Evolutionary conservation across 1,140 invertebrate species (phyloP).

Genomic region (Sycophaga agraensis): DNA sequence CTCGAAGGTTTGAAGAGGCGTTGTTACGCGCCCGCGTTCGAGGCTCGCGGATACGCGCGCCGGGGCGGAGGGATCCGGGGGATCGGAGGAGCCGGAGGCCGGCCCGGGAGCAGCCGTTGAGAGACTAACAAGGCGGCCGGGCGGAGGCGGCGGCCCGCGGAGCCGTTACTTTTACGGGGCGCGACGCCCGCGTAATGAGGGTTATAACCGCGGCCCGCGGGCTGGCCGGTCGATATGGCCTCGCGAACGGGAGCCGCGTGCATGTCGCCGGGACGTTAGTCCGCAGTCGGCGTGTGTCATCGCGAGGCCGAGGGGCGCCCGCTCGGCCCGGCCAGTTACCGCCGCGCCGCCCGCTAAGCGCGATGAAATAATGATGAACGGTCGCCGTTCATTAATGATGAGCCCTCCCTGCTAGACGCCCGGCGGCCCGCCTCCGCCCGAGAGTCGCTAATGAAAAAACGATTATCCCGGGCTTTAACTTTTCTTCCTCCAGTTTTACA

Average conservation of each 20-base stretch:
- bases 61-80: background rate
- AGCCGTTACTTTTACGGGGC: constrained; percentile 13
- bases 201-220: constrained; percentile 19
- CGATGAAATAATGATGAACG: constrained; percentile 6
- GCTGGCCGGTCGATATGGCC: no score
- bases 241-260: background rate
- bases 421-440: no score
- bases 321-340: no score
- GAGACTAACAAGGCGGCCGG: constrained; percentile 14
- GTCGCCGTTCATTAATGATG: background rate
- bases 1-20: no score
- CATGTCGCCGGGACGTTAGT: no score
- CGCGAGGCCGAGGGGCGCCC: no score
- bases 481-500: background rate
- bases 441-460: background rate
- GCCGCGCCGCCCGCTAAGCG: no score
- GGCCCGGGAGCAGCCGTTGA: constrained; percentile 4
- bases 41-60: background rate
- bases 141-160: background rate
- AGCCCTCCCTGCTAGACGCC: no score
- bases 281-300: background rate
- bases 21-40: no score
- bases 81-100: background rate
- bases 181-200: constrained; percentile 16
- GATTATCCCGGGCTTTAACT: background rate